Evolutionary conservation across 2,888 invertebrate species (phyloP).

Genomic region (Hyposoter dolosus): DNA sequence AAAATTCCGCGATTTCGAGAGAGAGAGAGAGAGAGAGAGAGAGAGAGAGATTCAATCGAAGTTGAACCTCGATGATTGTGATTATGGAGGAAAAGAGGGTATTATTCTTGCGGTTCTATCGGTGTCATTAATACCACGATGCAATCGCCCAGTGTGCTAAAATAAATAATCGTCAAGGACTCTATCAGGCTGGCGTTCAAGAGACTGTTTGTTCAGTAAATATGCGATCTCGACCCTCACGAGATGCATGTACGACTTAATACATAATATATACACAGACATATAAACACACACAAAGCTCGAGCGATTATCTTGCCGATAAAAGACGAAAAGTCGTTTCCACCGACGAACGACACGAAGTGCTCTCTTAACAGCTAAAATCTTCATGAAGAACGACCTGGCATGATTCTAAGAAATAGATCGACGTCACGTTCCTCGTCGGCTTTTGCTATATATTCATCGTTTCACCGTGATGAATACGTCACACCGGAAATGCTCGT

Average conservation of each 20-base stretch:
- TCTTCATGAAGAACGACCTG: slow-evolving; percentile 21
- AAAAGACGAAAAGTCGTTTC: slow-evolving; percentile 56
- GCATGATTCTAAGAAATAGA: slow-evolving; percentile 61
- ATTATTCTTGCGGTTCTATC: slow-evolving; percentile 29
- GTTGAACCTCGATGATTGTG: neutral
- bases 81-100: slow-evolving; percentile 5
- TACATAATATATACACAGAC: neutral
- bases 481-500: slow-evolving; percentile 47
- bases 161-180: slow-evolving; percentile 15
- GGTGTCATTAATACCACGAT: slow-evolving; percentile 28
- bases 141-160: slow-evolving; percentile 38
- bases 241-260: neutral
- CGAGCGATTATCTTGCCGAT: slow-evolving; percentile 63
- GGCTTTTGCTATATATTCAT: slow-evolving; percentile 33
- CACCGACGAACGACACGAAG: slow-evolving; percentile 49
- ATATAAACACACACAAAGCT: slow-evolving; percentile 35
- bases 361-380: slow-evolving; percentile 30
- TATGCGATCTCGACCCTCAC: slow-evolving; percentile 28
- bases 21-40: too few species aligned
- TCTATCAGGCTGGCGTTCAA: neutral
- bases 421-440: slow-evolving; percentile 63
- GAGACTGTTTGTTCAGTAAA: slow-evolving; percentile 49
- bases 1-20: neutral
- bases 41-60: neutral
- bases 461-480: slow-evolving; percentile 58